These are phyloP conservation scores for Poecilobothrus nobilitatus DNA, from an alignment of 2,888 invertebrate species.

Conservation along the genomic window DNA sequence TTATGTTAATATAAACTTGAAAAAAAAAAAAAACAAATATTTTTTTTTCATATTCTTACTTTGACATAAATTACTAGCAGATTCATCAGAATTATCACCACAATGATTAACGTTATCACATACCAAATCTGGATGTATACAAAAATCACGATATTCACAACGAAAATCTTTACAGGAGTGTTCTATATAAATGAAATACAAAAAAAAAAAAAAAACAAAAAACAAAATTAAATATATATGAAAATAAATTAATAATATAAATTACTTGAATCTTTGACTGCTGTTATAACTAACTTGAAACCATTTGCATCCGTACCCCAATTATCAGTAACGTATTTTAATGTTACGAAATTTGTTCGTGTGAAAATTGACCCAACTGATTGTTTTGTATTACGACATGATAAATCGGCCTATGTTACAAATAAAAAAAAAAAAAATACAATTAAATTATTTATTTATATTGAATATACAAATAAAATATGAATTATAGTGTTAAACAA, in stretches of 20 bases:
- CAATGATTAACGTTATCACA: slow-evolving; percentile 93
- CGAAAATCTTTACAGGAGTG: slow-evolving; percentile 83
- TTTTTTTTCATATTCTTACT: slow-evolving; percentile 54
- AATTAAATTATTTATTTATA: neutral
- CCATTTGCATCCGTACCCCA: slow-evolving; percentile 90
- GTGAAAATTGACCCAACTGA: slow-evolving; percentile 83
- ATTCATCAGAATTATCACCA: slow-evolving; percentile 88
- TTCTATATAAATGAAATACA: no score
- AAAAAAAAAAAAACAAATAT: neutral
- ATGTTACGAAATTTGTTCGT: slow-evolving; percentile 85
- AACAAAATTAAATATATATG: slow-evolving; percentile 23
- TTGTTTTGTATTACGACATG: slow-evolving; percentile 84
- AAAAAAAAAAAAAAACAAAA: slow-evolving; percentile 26
- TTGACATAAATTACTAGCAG: slow-evolving; percentile 73
- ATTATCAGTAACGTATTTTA: slow-evolving; percentile 86
- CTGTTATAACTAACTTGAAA: slow-evolving; percentile 87
- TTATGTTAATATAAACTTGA: neutral
- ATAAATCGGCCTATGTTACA: slow-evolving; percentile 69
- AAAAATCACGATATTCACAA: slow-evolving; percentile 79
- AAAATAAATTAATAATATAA: neutral
- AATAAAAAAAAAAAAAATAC: slow-evolving; percentile 25
- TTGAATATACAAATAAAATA: neutral
- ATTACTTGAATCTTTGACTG: slow-evolving; percentile 90
- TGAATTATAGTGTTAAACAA: no score
- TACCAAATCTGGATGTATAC: slow-evolving; percentile 82